phyloP scores from a whole-genome alignment of 2,113 vertebrate species.

The Oncorhynchus masou region DNA sequence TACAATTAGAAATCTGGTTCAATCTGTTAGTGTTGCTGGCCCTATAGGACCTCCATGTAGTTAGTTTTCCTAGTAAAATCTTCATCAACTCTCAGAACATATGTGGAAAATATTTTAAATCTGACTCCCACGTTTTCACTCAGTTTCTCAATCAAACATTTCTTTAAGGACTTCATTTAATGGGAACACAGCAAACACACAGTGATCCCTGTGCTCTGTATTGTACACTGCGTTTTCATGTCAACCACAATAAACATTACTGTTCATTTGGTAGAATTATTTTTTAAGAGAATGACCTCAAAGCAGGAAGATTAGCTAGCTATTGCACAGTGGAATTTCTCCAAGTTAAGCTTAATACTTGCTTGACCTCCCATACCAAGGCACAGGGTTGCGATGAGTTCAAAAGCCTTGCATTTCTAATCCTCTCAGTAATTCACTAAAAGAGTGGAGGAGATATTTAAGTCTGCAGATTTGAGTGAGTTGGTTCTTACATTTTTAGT shows the following conservation, averaged over 20 bases:
- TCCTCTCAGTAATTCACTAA: conserved; percentile 17
- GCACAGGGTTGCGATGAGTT: conserved; percentile 38
- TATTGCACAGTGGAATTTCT: conserved; percentile 41
- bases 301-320: not conserved
- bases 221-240: not conserved
- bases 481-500: not conserved
- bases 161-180: not conserved
- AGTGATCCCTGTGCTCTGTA: not conserved
- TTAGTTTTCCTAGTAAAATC: not conserved
- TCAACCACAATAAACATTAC: not conserved
- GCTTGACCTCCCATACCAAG: conserved; percentile 44
- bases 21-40: not conserved
- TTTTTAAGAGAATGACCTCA: not conserved
- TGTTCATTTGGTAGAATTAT: not conserved
- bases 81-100: not conserved
- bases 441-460: not conserved
- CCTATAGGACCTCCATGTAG: too few relatives aligned
- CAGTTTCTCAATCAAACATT: not conserved
- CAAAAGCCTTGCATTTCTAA: conserved; percentile 26
- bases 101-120: too few relatives aligned
- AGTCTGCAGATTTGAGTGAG: not conserved
- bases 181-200: not conserved
- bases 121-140: too few relatives aligned
- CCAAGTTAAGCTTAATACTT: conserved; percentile 38
- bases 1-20: conserved; percentile 38